phyloP scores from a whole-genome alignment of 2,888 invertebrate species.

The Cordilura impudica region DNA sequence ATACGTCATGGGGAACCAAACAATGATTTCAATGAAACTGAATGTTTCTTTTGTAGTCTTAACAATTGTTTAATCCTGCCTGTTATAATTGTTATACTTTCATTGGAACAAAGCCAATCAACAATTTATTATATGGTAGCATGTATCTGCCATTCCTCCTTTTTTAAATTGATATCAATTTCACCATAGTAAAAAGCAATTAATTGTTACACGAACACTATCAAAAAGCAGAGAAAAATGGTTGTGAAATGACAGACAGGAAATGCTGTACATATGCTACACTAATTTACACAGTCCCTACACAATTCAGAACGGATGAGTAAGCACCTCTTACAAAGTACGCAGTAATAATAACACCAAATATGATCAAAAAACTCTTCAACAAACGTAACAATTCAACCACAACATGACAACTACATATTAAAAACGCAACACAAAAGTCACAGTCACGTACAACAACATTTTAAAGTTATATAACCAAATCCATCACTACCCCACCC shows the following conservation, averaged over 20 bases:
- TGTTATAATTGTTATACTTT: neutral
- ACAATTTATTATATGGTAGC: neutral
- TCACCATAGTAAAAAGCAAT: constrained; percentile 33
- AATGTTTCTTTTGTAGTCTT: neutral
- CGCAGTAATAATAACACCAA: neutral
- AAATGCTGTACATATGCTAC: neutral
- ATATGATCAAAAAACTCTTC: neutral
- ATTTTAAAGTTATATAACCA: neutral
- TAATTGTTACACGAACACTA: constrained; percentile 34
- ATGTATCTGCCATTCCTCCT: constrained; percentile 3
- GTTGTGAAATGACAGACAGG: constrained; percentile 42
- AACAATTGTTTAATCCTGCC: neutral
- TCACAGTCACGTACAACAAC: neutral
- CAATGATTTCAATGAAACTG: neutral
- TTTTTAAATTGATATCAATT: constrained; percentile 30
- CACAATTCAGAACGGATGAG: neutral
- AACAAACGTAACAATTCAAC: neutral
- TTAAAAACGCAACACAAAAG: neutral
- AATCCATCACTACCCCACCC: no score
- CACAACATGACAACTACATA: constrained; percentile 1
- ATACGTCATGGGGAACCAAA: neutral
- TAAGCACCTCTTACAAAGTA: neutral
- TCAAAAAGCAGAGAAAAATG: constrained; percentile 23
- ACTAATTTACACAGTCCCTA: no score
- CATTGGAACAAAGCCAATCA: neutral